Percentiles rank a stretch among this genome's conserved stretches.
These are phyloP conservation scores for Amorpha juglandis DNA, from an alignment of 2,888 invertebrate genomes.

Conservation along the genomic window DNA sequence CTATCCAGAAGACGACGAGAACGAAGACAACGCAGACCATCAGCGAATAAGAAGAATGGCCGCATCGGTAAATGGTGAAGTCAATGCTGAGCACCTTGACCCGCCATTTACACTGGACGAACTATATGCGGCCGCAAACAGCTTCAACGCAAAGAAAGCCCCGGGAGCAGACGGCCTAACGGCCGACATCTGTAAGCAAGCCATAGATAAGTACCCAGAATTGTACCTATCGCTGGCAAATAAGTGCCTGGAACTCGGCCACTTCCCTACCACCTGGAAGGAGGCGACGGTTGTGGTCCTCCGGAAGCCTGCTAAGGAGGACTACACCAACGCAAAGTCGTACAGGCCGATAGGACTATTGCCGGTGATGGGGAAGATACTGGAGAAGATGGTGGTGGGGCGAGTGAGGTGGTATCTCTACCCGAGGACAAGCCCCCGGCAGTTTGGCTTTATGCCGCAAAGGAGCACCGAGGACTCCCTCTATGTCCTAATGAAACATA, in stretches of 20 bases:
- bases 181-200: slow-evolving; percentile 34
- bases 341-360: slow-evolving; percentile 31
- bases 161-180: slow-evolving; percentile 37
- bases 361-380: slow-evolving; percentile 27
- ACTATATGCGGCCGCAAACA: no score
- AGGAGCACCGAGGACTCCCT: slow-evolving; percentile 21
- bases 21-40: no score
- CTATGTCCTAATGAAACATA: not conserved
- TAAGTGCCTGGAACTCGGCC: not conserved
- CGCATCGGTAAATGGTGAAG: no score
- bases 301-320: slow-evolving; percentile 26
- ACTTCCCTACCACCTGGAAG: not conserved
- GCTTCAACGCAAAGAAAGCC: slow-evolving; percentile 34
- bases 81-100: no score
- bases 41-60: no score
- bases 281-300: not conserved
- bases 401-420: not conserved
- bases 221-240: slow-evolving; percentile 11
- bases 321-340: slow-evolving; percentile 22
- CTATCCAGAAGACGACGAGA: no score
- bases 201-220: not conserved
- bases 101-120: no score
- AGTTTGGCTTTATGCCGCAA: not conserved
- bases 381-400: slow-evolving; percentile 18
- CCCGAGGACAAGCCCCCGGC: not conserved